Percentiles rank a stretch among this genome's conserved stretches.
Evolutionary conservation across 2,888 invertebrate species (phyloP).

Genomic region (Pachycephus smyrnensis): DNA sequence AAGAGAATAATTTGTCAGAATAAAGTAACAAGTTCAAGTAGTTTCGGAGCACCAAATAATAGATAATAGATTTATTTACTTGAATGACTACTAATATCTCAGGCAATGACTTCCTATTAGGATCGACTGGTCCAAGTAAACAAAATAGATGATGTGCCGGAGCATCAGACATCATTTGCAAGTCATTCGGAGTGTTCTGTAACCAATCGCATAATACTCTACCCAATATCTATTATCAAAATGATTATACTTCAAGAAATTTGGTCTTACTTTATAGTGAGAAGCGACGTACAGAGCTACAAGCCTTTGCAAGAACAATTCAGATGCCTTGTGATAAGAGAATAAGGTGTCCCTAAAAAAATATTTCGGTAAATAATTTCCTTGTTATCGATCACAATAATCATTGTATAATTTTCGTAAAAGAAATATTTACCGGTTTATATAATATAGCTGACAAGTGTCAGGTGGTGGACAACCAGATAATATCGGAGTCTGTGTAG

Average conservation of each 20-base stretch:
- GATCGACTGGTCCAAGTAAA: slow-evolving; percentile 86
- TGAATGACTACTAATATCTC: slow-evolving; percentile 95
- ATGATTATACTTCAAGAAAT: background rate
- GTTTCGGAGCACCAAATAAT: background rate
- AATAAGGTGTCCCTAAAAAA: slow-evolving; percentile 90
- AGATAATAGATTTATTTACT: slow-evolving; percentile 56
- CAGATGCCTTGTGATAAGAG: slow-evolving; percentile 94
- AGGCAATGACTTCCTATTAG: slow-evolving; percentile 80
- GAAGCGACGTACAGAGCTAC: slow-evolving; percentile 96
- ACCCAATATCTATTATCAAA: background rate
- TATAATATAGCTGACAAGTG: slow-evolving; percentile 88
- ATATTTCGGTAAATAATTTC: slow-evolving; percentile 4
- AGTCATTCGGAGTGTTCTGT: slow-evolving; percentile 96
- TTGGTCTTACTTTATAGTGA: slow-evolving; percentile 86
- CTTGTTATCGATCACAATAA: background rate
- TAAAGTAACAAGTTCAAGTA: background rate
- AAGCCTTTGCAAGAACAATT: slow-evolving; percentile 90
- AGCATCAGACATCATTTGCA: slow-evolving; percentile 98
- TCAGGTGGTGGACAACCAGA: slow-evolving; percentile 92
- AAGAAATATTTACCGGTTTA: slow-evolving; percentile 70
- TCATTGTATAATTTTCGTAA: slow-evolving; percentile 2
- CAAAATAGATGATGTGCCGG: slow-evolving; percentile 98
- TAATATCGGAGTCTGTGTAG: slow-evolving; percentile 74
- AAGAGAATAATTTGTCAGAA: background rate
- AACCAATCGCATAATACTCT: background rate